phyloP scores from a whole-genome alignment of 1,140 invertebrate genomes.

The Ridgeia piscesae region DNA sequence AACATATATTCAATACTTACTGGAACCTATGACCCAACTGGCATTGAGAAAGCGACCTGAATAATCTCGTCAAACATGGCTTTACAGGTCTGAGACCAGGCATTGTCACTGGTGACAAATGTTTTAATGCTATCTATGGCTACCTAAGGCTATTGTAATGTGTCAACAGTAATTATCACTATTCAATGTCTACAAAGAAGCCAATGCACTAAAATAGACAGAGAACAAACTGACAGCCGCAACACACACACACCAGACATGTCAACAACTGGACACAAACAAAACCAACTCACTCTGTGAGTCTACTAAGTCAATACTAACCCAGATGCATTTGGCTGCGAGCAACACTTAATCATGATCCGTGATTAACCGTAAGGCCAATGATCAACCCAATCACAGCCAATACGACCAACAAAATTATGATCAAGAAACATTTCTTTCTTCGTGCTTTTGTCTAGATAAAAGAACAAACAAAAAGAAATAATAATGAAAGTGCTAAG shows the following conservation, averaged over 20 bases:
- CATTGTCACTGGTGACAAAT: not conserved
- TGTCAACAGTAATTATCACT: not conserved
- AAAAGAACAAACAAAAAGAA: constrained; percentile 1
- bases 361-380: not conserved
- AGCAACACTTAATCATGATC: not conserved
- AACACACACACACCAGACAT: not conserved
- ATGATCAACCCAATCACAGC: constrained; percentile 4
- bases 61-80: not conserved
- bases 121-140: not conserved
- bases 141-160: not conserved
- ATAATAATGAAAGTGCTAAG: constrained; percentile 1
- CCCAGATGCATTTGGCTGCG: not conserved
- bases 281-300: not conserved
- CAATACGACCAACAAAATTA: constrained; percentile 14
- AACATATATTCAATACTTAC: not conserved
- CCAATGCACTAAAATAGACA: not conserved
- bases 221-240: not conserved
- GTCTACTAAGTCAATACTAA: not conserved
- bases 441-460: not conserved
- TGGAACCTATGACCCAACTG: not conserved
- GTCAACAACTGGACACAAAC: not conserved
- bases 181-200: not conserved
- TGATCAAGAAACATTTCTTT: constrained; percentile 12
- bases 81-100: not conserved
- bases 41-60: no score